Percentiles rank a stretch among this genome's conserved stretches.
Conservation (phyloP, 1,140 invertebrate species). For the Megalonaias nervosa region DNA sequence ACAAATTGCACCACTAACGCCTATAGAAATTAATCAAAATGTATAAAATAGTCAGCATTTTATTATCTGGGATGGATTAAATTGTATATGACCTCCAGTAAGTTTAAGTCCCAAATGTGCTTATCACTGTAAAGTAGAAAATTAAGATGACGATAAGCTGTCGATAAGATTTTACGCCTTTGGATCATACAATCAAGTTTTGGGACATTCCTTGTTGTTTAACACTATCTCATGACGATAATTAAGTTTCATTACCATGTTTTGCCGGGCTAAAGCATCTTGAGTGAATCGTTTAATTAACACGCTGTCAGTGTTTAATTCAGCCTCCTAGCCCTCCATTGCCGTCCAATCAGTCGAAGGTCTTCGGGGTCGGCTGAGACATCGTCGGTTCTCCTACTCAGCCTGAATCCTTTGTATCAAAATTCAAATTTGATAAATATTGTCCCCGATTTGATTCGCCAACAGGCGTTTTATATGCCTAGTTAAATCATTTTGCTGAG, state of each 20-base stretch:
- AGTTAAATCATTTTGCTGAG: slow-evolving; percentile 42
- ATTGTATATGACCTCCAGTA: no score
- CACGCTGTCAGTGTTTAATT: slow-evolving; percentile 25
- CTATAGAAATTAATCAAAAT: slow-evolving; percentile 29
- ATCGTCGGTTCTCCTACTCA: slow-evolving; percentile 11
- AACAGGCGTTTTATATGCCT: slow-evolving; percentile 38
- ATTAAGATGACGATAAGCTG: no score
- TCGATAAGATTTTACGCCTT: no score
- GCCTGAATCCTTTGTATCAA: slow-evolving; percentile 11
- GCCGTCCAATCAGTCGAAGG: slow-evolving; percentile 16
- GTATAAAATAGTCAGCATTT: slow-evolving; percentile 31
- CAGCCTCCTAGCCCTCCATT: background rate
- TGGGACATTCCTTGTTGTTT: slow-evolving; percentile 15
- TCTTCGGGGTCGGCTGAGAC: slow-evolving; percentile 13
- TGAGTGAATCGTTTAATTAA: slow-evolving; percentile 34
- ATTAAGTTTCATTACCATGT: slow-evolving; percentile 30
- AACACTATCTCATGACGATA: slow-evolving; percentile 24
- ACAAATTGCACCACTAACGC: slow-evolving; percentile 22
- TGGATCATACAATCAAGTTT: no score
- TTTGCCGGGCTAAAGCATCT: slow-evolving; percentile 21
- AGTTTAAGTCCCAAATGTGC: no score
- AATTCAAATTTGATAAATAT: slow-evolving; percentile 41
- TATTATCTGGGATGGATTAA: no score
- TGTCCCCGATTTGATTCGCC: slow-evolving; percentile 34
- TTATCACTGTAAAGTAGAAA: no score